Evolutionary conservation across 2,797 vertebrate genomes (phyloP).

Genomic region (Poecilia picta): DNA sequence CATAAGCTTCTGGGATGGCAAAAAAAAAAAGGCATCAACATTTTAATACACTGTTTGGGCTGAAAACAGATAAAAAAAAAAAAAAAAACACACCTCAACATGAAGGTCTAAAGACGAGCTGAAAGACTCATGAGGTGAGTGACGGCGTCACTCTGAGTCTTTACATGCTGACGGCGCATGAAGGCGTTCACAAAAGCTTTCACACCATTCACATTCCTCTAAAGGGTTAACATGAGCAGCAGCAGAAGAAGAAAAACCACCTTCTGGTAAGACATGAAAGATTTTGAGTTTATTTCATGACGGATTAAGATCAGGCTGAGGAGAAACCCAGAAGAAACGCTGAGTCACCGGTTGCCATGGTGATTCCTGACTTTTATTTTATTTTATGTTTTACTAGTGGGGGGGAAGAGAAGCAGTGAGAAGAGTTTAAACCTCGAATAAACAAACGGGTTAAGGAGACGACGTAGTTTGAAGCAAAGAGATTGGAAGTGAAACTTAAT

Average conservation of each 20-base stretch:
- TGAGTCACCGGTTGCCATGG: constrained; percentile 2
- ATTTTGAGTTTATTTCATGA: neutral
- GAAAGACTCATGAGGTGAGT: no score
- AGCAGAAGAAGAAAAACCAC: neutral
- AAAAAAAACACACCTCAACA: neutral
- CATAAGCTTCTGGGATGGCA: constrained; percentile 13
- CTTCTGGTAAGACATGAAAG: neutral
- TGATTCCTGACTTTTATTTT: neutral
- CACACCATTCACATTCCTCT: neutral
- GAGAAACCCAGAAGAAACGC: neutral
- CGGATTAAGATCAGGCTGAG: neutral
- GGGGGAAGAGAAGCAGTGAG: neutral
- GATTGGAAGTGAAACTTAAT: neutral
- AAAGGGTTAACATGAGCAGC: neutral
- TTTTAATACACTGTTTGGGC: neutral
- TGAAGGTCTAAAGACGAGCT: neutral
- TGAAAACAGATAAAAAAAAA: constrained; percentile 1
- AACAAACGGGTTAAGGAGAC: neutral
- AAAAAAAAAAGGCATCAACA: neutral
- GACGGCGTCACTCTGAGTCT: neutral
- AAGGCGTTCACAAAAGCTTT: constrained; percentile 1
- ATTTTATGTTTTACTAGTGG: no score
- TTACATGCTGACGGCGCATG: neutral
- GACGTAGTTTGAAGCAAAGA: neutral
- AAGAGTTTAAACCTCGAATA: neutral